Evolutionary conservation across 1,140 invertebrate species (phyloP).

Genomic region (Drosophila teissieri): DNA sequence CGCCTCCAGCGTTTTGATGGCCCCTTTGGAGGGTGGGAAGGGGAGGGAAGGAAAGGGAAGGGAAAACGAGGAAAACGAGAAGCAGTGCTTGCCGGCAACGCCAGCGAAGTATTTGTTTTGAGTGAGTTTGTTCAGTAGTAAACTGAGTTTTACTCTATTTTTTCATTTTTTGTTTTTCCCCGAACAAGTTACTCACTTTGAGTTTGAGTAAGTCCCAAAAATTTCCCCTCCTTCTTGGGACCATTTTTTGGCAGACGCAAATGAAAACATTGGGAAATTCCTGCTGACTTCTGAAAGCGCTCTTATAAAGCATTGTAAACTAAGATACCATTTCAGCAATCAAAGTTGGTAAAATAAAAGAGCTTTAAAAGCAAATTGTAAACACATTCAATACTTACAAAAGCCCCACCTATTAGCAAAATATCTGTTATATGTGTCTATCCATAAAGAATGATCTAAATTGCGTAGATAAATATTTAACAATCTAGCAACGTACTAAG

Average conservation of each 20-base stretch:
- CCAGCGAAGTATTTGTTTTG: neutral
- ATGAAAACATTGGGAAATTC: neutral
- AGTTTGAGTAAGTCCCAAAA: slow-evolving; percentile 15
- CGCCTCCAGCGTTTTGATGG: slow-evolving; percentile 61
- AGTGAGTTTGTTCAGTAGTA: neutral
- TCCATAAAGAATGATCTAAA: neutral
- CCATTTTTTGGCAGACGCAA: neutral
- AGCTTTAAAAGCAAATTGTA: too few species aligned
- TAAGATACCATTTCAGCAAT: too few species aligned
- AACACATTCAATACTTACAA: neutral
- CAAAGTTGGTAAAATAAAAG: too few species aligned
- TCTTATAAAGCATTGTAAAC: neutral
- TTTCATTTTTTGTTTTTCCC: neutral
- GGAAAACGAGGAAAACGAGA: neutral
- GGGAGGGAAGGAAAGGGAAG: too few species aligned
- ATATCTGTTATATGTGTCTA: neutral
- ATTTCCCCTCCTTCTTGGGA: slow-evolving; percentile 16
- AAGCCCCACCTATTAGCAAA: neutral
- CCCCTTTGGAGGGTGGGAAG: slow-evolving; percentile 15
- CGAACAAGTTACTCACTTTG: slow-evolving; percentile 1
- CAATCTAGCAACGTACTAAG: neutral
- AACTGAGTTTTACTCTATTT: neutral
- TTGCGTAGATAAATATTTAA: neutral
- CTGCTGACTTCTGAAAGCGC: neutral
- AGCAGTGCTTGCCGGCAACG: neutral